Percentiles rank a stretch among this genome's conserved stretches.
Conservation (phyloP, 2,113 vertebrate species). For the Polypterus senegalus region DNA sequence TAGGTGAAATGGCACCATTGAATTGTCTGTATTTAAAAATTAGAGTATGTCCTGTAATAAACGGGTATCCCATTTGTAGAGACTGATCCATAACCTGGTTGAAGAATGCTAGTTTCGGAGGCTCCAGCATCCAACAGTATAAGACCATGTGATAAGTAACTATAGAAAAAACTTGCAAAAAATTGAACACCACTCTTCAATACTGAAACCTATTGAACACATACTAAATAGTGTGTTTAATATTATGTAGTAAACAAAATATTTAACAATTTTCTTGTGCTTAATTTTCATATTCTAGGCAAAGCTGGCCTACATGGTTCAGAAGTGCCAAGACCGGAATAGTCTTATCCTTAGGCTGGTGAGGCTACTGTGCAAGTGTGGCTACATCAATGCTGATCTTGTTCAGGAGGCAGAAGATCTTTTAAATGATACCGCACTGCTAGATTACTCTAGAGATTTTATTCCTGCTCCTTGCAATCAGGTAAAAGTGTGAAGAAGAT, state of each 20-base stretch:
- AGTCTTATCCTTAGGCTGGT: conserved; percentile 42
- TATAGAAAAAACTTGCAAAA: too few relatives aligned
- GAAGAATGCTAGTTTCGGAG: too few relatives aligned
- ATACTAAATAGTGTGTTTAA: too few relatives aligned
- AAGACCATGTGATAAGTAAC: too few relatives aligned
- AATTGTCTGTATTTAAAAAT: too few relatives aligned
- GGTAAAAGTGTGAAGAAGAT: conserved; percentile 18
- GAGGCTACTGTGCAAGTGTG: conserved; percentile 28
- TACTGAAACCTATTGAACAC: too few relatives aligned
- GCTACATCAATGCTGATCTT: conserved; percentile 27
- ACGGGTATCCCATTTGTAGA: too few relatives aligned
- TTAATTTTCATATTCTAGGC: conserved; percentile 25
- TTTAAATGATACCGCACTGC: conserved; percentile 41
- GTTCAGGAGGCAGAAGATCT: conserved; percentile 34
- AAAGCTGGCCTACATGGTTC: conserved; percentile 53
- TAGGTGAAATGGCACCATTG: too few relatives aligned
- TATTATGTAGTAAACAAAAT: background rate
- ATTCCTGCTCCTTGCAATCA: background rate
- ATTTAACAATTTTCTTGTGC: background rate
- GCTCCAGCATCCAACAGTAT: too few relatives aligned
- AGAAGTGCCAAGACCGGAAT: conserved; percentile 65
- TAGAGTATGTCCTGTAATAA: too few relatives aligned
- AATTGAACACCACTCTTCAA: too few relatives aligned
- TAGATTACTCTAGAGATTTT: conserved; percentile 37
- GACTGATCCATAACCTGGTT: too few relatives aligned